Evolutionary conservation across 2,888 invertebrate species (phyloP), one percentile per base, ranked within the genome.

Genomic region (Plemyria rubiginata): DNA sequence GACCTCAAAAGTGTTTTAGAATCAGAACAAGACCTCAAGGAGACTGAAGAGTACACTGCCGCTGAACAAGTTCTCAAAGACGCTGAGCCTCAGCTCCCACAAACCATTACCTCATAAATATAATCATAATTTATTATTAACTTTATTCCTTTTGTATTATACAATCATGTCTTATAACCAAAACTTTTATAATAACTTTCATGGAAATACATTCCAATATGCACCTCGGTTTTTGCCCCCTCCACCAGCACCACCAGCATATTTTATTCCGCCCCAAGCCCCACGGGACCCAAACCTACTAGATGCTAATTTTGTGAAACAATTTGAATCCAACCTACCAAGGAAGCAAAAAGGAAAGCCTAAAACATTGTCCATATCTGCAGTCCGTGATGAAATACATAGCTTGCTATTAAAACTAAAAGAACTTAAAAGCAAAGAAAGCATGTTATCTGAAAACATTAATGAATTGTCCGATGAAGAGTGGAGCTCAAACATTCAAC

Each of bases 11-110:
- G 93, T 52, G 94, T 96, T 56, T 80, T 98, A 62, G 94, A 95
- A 62, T 94, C 94, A 1, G 98, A 98, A 82, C 90, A 94, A 79
- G 97, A 98, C 78, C 93, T 98, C n/a, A 94, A 95, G 78, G 96
- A 96, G 68, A 86, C 94, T 15, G 95, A 95, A 77, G 96, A 96
- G 64, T 98, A 96, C 76, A 80, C 86, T 32, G 88, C 94, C 8
- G 98, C 98, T 0, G 78, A 94, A 65, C 93, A 94, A 83, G 90
- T 95, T 12, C 83, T 98, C 4, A 94, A 94, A 72, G 96, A 95
- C 63, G 95, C 96, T 0, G 94, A 95, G 75, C 74, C 81, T n/a
- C 94, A 95, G 74, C 84, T 95, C 53, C 92, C 94, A 0, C 88
- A 92, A 55, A 72, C 84, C 48, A 73, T 79, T 58, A 72, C 77